A percentile compares a stretch with the other conserved stretches of the same genome.
Evolutionary conservation across 2,113 vertebrate genomes (phyloP).

Genomic region (Channa maculata): DNA sequence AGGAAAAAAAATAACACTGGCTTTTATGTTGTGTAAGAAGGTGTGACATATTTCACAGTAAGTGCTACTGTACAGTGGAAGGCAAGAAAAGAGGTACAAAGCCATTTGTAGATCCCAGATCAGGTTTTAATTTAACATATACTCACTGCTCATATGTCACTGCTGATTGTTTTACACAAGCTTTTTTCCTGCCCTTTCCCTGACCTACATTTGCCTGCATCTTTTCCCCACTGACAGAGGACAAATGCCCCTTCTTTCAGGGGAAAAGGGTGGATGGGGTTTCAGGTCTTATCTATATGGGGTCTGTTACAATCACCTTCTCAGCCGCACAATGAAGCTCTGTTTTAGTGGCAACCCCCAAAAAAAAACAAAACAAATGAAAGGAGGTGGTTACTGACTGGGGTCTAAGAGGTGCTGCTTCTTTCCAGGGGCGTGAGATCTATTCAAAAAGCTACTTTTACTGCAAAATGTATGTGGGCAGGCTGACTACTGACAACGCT

Average conservation of each 20-base stretch:
- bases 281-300: constrained; percentile 73
- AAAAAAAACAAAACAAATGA: constrained; percentile 21
- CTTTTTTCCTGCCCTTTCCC: constrained; percentile 45
- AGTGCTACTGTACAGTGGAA: neutral
- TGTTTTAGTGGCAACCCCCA: constrained; percentile 58
- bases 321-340: constrained; percentile 73
- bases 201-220: constrained; percentile 65
- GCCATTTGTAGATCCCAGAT: neutral
- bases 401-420: constrained; percentile 61
- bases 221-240: constrained; percentile 68
- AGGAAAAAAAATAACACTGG: neutral
- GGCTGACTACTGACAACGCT: neutral
- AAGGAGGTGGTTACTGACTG: constrained; percentile 29
- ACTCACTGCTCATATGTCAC: constrained; percentile 18
- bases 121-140: constrained; percentile 17
- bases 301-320: constrained; percentile 73
- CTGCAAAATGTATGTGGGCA: constrained; percentile 8
- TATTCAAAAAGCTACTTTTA: neutral
- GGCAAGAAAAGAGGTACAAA: neutral
- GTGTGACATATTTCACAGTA: neutral
- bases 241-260: constrained; percentile 71
- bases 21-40: neutral
- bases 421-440: constrained; percentile 57
- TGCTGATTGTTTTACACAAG: constrained; percentile 27
- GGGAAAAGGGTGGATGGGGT: constrained; percentile 70